phyloP scores from a whole-genome alignment of 2,113 vertebrate species.

The Mus spicilegus region DNA sequence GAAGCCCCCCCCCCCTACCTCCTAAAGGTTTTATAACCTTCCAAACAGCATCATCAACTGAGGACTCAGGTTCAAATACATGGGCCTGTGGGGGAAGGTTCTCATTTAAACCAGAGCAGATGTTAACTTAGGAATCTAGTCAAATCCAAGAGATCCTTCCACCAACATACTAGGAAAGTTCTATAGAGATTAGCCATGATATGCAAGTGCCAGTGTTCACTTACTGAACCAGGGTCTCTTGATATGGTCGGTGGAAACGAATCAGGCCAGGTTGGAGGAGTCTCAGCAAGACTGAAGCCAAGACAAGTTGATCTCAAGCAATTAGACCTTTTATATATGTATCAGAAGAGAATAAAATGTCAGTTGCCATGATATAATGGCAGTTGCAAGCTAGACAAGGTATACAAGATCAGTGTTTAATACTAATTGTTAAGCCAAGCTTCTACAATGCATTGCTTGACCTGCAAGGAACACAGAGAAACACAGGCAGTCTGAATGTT shows the following conservation, averaged over 20 bases:
- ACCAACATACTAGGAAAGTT: neutral
- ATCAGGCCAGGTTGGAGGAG: neutral
- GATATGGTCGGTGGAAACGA: neutral
- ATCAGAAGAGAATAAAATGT: neutral
- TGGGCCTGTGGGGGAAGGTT: neutral
- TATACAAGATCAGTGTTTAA: neutral
- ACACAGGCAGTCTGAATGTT: neutral
- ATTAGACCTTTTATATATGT: neutral
- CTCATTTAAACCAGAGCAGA: neutral
- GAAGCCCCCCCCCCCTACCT: neutral
- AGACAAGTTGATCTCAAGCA: neutral
- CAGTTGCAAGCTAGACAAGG: neutral
- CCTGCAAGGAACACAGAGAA: neutral
- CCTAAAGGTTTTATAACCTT: no score
- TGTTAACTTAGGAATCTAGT: neutral
- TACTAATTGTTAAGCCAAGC: neutral
- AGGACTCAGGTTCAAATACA: neutral
- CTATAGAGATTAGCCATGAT: neutral
- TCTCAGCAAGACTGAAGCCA: neutral
- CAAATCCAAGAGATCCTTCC: neutral
- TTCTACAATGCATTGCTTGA: neutral
- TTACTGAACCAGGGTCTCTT: neutral
- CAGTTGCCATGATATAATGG: neutral
- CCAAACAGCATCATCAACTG: no score
- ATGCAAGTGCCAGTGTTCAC: neutral